These are phyloP conservation scores for Drosophila siamana DNA, from an alignment of 2,888 invertebrate genomes.

Conservation along the genomic window DNA sequence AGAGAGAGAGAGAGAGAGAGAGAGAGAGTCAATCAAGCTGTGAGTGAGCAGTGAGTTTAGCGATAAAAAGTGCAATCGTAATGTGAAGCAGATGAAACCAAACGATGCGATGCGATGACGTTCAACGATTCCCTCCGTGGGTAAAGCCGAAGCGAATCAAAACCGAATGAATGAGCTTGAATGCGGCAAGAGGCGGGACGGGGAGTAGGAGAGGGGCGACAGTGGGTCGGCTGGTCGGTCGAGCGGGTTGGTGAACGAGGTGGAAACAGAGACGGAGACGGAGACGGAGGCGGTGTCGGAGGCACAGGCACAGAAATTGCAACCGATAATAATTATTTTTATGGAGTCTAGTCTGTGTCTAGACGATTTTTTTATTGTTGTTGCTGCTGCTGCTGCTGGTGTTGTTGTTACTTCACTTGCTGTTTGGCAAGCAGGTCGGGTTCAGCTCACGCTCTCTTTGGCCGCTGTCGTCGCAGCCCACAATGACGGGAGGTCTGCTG, in stretches of 20 bases:
- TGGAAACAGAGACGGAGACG: too few relatives aligned
- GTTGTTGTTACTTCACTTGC: constrained; percentile 69
- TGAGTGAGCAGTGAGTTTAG: constrained; percentile 10
- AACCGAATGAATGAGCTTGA: not conserved
- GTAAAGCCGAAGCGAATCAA: constrained; percentile 25
- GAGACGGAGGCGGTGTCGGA: not conserved
- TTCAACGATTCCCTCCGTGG: constrained; percentile 42
- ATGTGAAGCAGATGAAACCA: constrained; percentile 75
- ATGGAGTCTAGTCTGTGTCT: constrained; percentile 86
- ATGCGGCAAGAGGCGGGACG: not conserved
- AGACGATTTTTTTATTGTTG: constrained; percentile 83
- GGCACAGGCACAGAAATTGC: constrained; percentile 83
- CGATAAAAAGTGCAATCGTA: constrained; percentile 55
- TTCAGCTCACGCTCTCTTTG: constrained; percentile 31
- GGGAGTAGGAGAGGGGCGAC: too few relatives aligned
- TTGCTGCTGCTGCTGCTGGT: constrained; percentile 57
- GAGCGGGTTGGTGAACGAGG: not conserved
- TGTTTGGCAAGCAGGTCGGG: constrained; percentile 64
- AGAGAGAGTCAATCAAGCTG: constrained; percentile 1
- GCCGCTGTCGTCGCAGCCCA: not conserved
- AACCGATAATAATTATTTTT: constrained; percentile 86
- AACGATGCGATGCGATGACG: constrained; percentile 56
- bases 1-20: not conserved
- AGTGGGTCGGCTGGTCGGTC: too few relatives aligned
- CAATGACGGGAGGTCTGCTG: constrained; percentile 44